Conservation (phyloP, 2,888 invertebrate genomes). For the Ennomos erosarius region DNA sequence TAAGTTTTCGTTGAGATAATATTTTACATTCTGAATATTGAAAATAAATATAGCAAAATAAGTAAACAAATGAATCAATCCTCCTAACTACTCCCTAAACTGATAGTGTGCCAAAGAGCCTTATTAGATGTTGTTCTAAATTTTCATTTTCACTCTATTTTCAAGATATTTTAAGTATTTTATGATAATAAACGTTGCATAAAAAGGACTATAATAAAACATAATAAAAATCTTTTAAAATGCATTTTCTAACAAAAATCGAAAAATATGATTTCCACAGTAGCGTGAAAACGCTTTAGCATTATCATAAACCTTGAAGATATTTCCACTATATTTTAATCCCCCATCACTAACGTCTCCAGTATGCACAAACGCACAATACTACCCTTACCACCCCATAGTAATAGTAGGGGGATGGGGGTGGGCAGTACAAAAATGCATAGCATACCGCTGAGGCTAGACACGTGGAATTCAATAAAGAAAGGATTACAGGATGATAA, state of each 20-base stretch:
- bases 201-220: no score
- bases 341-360: constrained; percentile 34
- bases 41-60: no score
- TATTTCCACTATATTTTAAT: constrained; percentile 29
- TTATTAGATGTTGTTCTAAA: no score
- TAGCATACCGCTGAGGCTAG: constrained; percentile 52
- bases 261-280: not conserved
- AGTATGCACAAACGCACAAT: constrained; percentile 40
- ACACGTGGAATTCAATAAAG: constrained; percentile 75
- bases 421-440: constrained; percentile 52
- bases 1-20: not conserved
- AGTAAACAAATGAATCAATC: no score
- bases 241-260: no score
- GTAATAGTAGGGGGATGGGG: constrained; percentile 18
- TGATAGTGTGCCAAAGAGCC: no score
- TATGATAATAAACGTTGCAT: no score
- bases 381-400: constrained; percentile 14
- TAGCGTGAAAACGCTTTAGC: constrained; percentile 4
- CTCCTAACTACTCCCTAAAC: no score
- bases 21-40: no score
- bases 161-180: no score
- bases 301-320: constrained; percentile 17
- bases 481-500: constrained; percentile 57
- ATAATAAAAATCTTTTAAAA: no score
- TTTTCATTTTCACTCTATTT: no score